Percentiles rank a stretch among this genome's conserved stretches.
Conservation (phyloP, 2,113 vertebrate genomes). For the Psittacula cyanocephala region DNA sequence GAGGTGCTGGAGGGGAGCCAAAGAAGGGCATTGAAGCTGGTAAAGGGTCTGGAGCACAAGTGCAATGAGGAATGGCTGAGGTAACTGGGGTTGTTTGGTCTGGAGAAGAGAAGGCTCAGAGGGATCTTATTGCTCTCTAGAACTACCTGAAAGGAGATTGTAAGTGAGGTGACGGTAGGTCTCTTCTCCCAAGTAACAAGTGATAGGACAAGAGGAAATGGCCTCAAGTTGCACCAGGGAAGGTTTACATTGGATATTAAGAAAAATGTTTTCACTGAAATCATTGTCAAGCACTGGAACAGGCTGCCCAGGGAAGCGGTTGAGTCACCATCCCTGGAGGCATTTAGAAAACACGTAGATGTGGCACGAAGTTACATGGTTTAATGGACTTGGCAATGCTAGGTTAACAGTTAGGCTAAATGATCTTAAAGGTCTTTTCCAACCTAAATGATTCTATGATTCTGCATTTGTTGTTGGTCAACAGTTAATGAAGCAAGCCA, state of each 20-base stretch:
- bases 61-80: background rate
- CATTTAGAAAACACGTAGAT: background rate
- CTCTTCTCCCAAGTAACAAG: background rate
- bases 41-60: background rate
- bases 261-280: background rate
- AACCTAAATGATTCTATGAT: background rate
- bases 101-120: background rate
- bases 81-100: background rate
- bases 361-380: background rate
- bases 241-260: background rate
- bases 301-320: background rate
- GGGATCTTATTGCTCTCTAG: background rate
- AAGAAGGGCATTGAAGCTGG: background rate
- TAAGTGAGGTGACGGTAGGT: fast-evolving
- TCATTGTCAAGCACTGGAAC: fast-evolving
- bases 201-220: background rate
- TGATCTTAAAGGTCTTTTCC: background rate
- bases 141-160: background rate
- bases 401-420: background rate
- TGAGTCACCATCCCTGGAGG: background rate
- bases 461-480: background rate
- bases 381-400: background rate
- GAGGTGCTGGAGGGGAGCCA: fast-evolving
- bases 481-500: background rate
- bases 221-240: background rate